These are phyloP conservation scores for Minunthozetes semirufus DNA, from an alignment of 2,888 invertebrate species.

Conservation along the genomic window DNA sequence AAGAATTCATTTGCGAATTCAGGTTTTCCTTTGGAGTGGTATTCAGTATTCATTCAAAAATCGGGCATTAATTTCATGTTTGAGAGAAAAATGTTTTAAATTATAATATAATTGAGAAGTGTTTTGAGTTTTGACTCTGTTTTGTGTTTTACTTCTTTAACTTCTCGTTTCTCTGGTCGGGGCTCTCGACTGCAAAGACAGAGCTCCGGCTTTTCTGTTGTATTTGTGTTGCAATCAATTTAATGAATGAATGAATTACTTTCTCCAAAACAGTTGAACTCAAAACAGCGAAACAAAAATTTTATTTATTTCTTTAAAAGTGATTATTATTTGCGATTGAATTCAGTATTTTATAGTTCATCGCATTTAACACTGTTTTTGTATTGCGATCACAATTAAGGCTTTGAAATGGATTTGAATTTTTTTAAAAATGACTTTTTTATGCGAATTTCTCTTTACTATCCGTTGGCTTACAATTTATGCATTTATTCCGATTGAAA, in stretches of 20 bases:
- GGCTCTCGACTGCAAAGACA: background rate
- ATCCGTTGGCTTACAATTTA: no score
- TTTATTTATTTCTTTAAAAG: no score
- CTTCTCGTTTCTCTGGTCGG: constrained; percentile 8
- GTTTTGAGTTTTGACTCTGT: background rate
- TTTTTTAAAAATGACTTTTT: no score
- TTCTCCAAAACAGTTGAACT: background rate
- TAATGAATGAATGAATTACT: background rate
- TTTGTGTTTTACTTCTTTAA: constrained; percentile 1
- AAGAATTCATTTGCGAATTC: background rate
- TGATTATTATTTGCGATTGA: no score
- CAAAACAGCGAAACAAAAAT: background rate
- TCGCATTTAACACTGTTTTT: no score
- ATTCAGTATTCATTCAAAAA: background rate
- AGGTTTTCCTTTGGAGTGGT: background rate
- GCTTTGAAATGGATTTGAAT: no score
- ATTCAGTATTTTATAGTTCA: no score
- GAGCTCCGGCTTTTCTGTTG: background rate
- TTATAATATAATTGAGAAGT: constrained; percentile 5
- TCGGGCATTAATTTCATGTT: constrained; percentile 9
- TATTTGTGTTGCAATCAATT: constrained; percentile 11
- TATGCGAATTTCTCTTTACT: no score
- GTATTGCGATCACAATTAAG: no score
- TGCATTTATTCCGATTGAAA: no score
- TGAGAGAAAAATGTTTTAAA: background rate